These are phyloP conservation scores for Diploscapter pachys DNA, from an alignment of 1,140 invertebrate genomes.

Conservation along the genomic window DNA sequence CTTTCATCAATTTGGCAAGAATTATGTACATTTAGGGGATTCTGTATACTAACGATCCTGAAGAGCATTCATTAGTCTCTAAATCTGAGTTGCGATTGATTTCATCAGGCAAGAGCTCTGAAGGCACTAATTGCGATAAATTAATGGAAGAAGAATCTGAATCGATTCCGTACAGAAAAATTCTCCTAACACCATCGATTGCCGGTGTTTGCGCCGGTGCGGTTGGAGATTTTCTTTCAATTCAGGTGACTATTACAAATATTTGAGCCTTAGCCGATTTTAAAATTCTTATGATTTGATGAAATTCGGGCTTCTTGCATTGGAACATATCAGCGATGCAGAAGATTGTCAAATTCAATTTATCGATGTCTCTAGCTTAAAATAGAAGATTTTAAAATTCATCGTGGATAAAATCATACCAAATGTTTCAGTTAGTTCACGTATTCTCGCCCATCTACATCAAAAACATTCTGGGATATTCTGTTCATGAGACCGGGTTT, in stretches of 20 bases:
- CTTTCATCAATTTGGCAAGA: too few relatives aligned
- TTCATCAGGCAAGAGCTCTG: conserved; percentile 22
- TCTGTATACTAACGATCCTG: not conserved
- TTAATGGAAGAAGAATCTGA: conserved; percentile 3
- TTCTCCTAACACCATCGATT: conserved; percentile 30
- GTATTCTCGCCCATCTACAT: conserved; percentile 37
- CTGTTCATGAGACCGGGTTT: conserved; percentile 38
- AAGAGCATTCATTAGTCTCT: conserved; percentile 12
- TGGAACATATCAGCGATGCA: too few relatives aligned
- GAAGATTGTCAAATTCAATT: too few relatives aligned
- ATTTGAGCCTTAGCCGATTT: too few relatives aligned
- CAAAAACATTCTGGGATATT: conserved; percentile 32
- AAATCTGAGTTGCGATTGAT: conserved; percentile 16
- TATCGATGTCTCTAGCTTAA: too few relatives aligned
- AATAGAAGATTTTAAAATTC: too few relatives aligned
- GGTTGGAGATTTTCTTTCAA: conserved; percentile 36
- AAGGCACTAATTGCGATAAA: not conserved
- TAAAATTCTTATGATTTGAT: too few relatives aligned
- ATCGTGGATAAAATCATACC: too few relatives aligned
- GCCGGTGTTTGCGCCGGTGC: conserved; percentile 40
- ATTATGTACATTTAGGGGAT: too few relatives aligned
- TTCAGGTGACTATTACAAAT: conserved; percentile 3
- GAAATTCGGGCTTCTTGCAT: too few relatives aligned
- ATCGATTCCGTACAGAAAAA: conserved; percentile 23
- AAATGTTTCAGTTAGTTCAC: conserved; percentile 18